phyloP scores from a whole-genome alignment of 2,888 invertebrate species.

The Tachina lurida region DNA sequence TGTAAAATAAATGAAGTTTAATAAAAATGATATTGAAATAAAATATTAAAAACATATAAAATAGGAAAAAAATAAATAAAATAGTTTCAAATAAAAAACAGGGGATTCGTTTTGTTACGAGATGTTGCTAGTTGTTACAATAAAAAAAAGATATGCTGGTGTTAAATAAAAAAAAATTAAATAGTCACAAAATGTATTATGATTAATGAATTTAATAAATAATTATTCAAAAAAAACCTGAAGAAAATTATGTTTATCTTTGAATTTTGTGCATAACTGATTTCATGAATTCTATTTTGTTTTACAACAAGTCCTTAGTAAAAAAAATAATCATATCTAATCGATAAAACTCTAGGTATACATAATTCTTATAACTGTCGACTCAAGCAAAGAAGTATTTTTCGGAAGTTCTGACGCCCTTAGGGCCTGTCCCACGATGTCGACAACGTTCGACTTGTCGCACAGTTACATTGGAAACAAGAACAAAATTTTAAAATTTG shows the following conservation, averaged over 20 bases:
- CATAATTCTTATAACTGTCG: too few species aligned
- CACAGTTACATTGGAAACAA: too few species aligned
- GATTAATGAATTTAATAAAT: background rate
- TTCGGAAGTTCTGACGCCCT: too few species aligned
- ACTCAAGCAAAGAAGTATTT: too few species aligned
- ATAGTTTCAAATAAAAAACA: slow-evolving; percentile 26
- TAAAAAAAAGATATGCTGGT: background rate
- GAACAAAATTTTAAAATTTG: too few species aligned
- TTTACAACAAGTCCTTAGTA: background rate
- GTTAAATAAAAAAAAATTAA: background rate
- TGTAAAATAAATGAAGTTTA: slow-evolving; percentile 74
- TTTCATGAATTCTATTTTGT: background rate
- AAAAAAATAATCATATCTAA: too few species aligned
- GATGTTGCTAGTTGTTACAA: background rate
- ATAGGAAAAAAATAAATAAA: slow-evolving; percentile 48
- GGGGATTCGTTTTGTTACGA: background rate
- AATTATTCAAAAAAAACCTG: background rate
- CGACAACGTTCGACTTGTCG: too few species aligned
- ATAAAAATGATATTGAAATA: slow-evolving; percentile 67
- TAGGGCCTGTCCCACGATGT: too few species aligned
- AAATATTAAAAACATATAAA: slow-evolving; percentile 73
- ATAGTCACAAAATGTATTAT: background rate
- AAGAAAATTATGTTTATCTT: background rate
- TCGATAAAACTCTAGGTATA: too few species aligned
- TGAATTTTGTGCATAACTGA: background rate